A percentile compares a stretch with the other conserved stretches of the same genome.
These are phyloP conservation scores for Zeus faber DNA, from an alignment of 2,113 vertebrate genomes.

Conservation along the genomic window DNA sequence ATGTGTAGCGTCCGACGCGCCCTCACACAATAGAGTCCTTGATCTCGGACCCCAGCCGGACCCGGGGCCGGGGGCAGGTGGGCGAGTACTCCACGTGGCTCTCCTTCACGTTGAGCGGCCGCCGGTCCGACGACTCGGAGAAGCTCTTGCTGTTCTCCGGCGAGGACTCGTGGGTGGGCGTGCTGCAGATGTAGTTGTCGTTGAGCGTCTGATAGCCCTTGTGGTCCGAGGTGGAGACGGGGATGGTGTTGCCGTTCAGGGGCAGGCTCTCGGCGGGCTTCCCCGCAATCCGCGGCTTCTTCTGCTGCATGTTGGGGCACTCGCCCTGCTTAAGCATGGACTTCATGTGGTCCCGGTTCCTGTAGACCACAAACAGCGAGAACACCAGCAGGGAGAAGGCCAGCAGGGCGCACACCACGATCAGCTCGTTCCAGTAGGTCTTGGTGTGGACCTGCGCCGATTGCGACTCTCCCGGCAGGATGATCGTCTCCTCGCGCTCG, in stretches of 20 bases:
- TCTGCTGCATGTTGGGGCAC: slow-evolving; percentile 78
- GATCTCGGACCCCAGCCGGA: slow-evolving; percentile 91
- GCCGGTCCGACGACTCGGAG: slow-evolving; percentile 79
- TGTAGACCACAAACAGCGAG: slow-evolving; percentile 82
- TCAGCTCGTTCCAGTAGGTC: slow-evolving; percentile 91
- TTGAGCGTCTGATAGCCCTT: slow-evolving; percentile 92
- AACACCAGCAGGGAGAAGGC: slow-evolving; percentile 72
- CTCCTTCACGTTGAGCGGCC: slow-evolving; percentile 83
- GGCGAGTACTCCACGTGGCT: slow-evolving; percentile 88
- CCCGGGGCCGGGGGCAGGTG: slow-evolving; percentile 82
- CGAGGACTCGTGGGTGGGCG: slow-evolving; percentile 75
- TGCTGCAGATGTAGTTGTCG: slow-evolving; percentile 83
- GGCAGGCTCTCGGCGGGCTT: slow-evolving; percentile 82
- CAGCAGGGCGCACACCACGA: slow-evolving; percentile 85
- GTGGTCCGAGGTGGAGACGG: slow-evolving; percentile 81
- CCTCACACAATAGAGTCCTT: slow-evolving; percentile 90
- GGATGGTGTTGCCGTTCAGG: slow-evolving; percentile 80
- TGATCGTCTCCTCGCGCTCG: slow-evolving; percentile 54
- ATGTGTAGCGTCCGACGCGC: background rate
- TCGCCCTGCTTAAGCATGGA: slow-evolving; percentile 82
- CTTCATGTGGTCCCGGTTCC: slow-evolving; percentile 83
- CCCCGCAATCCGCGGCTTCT: slow-evolving; percentile 73
- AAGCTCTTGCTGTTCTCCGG: slow-evolving; percentile 74
- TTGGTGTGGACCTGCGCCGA: slow-evolving; percentile 67
- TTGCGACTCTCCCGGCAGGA: slow-evolving; percentile 64